A percentile compares a stretch with the other conserved stretches of the same genome.
phyloP scores from a whole-genome alignment of 2,797 vertebrate species.

The Lates japonicus region DNA sequence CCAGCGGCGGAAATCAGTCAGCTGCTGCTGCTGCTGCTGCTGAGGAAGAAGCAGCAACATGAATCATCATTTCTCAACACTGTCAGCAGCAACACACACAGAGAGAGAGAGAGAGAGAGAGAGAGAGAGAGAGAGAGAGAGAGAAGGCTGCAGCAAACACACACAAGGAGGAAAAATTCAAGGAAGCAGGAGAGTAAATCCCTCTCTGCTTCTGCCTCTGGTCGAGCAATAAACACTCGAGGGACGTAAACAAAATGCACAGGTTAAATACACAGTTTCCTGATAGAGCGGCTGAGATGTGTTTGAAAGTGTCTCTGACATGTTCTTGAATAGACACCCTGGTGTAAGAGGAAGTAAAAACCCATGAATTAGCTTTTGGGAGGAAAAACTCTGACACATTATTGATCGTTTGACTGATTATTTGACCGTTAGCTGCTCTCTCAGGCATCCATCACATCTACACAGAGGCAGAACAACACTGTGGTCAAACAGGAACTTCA shows the following conservation, averaged over 20 bases:
- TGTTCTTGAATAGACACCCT: neutral
- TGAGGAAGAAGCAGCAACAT: slow-evolving; percentile 6
- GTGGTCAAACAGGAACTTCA: neutral
- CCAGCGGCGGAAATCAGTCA: slow-evolving; percentile 22
- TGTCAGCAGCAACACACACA: neutral
- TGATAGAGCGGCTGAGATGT: neutral
- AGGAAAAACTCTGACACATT: neutral
- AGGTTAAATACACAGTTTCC: neutral
- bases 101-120: neutral
- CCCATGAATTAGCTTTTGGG: too few relatives aligned
- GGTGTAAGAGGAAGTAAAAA: too few relatives aligned
- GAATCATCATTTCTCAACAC: slow-evolving; percentile 11
- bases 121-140: neutral
- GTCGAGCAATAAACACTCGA: too few relatives aligned
- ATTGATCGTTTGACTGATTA: neutral
- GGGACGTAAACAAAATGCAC: too few relatives aligned
- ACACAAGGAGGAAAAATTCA: neutral
- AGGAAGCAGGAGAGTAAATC: neutral
- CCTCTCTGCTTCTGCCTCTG: neutral
- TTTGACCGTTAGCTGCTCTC: neutral
- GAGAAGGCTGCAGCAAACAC: neutral
- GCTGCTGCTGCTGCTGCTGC: neutral
- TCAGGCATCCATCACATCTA: too few relatives aligned
- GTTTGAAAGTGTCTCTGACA: neutral
- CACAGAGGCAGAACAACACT: too few relatives aligned